Percentiles rank a stretch among this genome's conserved stretches.
These are phyloP conservation scores for Leontopithecus rosalia DNA, from an alignment of 2,797 vertebrate species.

Conservation along the genomic window DNA sequence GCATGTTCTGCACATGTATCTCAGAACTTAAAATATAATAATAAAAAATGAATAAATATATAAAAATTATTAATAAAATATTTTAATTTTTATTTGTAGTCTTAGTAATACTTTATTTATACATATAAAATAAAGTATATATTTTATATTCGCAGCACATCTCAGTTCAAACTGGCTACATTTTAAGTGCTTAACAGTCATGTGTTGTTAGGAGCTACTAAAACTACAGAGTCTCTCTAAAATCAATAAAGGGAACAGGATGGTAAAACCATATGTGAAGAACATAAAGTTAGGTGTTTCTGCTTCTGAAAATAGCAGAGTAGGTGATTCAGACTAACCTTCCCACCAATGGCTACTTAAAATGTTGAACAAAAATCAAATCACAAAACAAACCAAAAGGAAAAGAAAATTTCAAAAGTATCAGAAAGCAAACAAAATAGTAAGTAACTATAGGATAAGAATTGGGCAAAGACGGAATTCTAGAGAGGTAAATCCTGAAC, in stretches of 20 bases:
- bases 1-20: too few relatives aligned
- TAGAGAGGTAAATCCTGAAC: background rate
- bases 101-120: too few relatives aligned
- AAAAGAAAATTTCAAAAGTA: background rate
- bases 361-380: background rate
- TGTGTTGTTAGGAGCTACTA: background rate
- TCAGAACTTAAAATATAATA: too few relatives aligned
- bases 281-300: background rate
- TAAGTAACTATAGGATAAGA: background rate
- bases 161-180: background rate
- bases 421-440: background rate
- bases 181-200: background rate
- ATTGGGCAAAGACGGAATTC: background rate
- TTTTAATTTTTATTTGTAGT: slow-evolving; percentile 7
- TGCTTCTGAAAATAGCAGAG: background rate
- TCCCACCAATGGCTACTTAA: background rate
- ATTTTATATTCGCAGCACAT: background rate
- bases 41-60: background rate
- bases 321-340: background rate
- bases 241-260: background rate
- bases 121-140: too few relatives aligned
- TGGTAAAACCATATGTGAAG: background rate
- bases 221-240: background rate
- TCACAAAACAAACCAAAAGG: background rate
- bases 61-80: background rate